phyloP scores from a whole-genome alignment of 2,888 invertebrate genomes.

The Cabera pusaria region DNA sequence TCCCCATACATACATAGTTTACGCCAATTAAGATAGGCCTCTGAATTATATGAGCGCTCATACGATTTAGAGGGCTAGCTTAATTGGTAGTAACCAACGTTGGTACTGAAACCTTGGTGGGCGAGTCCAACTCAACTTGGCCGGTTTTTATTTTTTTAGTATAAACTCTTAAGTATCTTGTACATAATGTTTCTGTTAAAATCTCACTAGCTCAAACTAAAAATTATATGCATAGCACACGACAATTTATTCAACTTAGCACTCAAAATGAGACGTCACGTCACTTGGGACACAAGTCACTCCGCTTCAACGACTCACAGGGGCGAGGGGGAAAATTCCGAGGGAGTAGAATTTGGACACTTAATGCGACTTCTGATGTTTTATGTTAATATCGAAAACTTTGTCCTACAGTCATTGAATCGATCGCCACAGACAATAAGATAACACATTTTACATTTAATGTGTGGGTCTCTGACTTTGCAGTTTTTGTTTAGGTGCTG shows the following conservation, averaged over 20 bases:
- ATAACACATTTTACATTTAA: conserved; percentile 41
- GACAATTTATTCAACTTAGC: too few species aligned
- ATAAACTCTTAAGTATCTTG: too few species aligned
- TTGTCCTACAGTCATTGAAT: conserved; percentile 64
- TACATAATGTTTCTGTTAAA: too few species aligned
- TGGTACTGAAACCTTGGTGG: too few species aligned
- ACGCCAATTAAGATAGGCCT: too few species aligned
- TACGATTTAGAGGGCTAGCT: too few species aligned
- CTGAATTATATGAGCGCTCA: too few species aligned
- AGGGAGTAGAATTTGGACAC: conserved; percentile 72
- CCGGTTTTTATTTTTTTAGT: too few species aligned
- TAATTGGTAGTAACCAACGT: too few species aligned
- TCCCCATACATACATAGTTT: too few species aligned
- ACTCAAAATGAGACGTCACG: not conserved
- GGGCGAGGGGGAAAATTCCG: conserved; percentile 55
- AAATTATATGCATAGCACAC: not conserved
- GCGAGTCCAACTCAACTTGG: too few species aligned
- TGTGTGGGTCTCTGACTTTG: not conserved
- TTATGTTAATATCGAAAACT: conserved; percentile 78
- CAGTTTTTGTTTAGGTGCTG: conserved; percentile 12
- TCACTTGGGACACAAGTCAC: conserved; percentile 42
- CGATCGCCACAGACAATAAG: conserved; percentile 37
- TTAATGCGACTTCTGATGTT: conserved; percentile 82
- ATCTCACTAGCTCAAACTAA: too few species aligned
- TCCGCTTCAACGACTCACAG: conserved; percentile 54